Evolutionary conservation across 92 coral and sea anemone genomes (phyloP), one percentile per base, ranked within the genome.

Genomic region (Porites cylindrica): DNA sequence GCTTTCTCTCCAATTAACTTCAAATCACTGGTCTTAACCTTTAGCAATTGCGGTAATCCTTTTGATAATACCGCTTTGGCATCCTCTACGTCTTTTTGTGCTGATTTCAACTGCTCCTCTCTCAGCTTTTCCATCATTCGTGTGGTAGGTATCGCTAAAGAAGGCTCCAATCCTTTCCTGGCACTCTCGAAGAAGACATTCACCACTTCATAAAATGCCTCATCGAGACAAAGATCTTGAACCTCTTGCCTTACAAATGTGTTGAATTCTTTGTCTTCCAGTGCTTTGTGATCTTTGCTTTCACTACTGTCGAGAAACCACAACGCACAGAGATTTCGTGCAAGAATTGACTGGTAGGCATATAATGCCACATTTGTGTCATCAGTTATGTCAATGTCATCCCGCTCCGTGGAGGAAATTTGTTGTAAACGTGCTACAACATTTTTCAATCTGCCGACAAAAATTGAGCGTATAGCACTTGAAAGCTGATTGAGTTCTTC

Each of bases 321-420:
- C 71, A 88, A 12, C 59, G 85, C 84, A 80, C 83, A 72, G 16
- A 93, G 78, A 64, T 54, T 80, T 85, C 96, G 62, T 70, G 96
- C 94, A 13, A 93, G 68, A 6, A 93, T 76, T 11, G 96, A 93
- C 56, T 91, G 86, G 52, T 93, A 93, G 20, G 77, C 88, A 61
- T 67, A 20, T 17, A 77, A 9, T 6, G 90, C 71, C 10, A 93
- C 20, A 7, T 6, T 68, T 60, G 24, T 23, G 24, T 23, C 24
- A 23, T 23, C 24, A 23, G 24, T 18, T 24, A 50, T 76, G 63
- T 80, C 62, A 24, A 68, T 32, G 38, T 63, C 47, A 77, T 84
- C 6, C 50, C 87, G 47, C 51, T 82, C 66, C 2, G 8, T 10
- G 1, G 81, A 19, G 68, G 26, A n/a, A 29, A 26, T 53, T n/a